Percentiles rank a stretch among this genome's conserved stretches.
Evolutionary conservation across 2,797 vertebrate genomes (phyloP).

Genomic region (Gephyroberyx darwinii): DNA sequence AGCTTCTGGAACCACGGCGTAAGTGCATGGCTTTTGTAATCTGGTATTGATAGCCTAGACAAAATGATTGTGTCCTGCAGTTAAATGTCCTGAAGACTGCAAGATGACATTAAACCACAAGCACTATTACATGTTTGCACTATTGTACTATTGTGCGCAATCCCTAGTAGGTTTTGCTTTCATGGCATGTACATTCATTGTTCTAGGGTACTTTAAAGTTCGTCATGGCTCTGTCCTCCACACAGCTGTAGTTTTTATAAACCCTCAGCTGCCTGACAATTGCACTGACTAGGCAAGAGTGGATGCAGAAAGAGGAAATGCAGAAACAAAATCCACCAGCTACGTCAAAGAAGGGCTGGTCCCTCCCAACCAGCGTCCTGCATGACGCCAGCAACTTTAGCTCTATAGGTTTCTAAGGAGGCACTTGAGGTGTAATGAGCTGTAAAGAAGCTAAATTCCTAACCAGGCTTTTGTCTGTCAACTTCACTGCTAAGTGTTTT

Average conservation of each 20-base stretch:
- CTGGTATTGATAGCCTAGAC: neutral
- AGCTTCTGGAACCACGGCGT: conserved; percentile 1
- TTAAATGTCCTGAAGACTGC: conserved; percentile 1
- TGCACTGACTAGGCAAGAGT: conserved; percentile 20
- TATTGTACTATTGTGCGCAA: neutral
- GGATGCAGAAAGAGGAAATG: conserved; percentile 33
- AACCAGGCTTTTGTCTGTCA: conserved; percentile 3
- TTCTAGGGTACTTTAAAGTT: conserved; percentile 19
- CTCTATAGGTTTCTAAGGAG: conserved; percentile 11
- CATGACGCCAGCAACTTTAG: conserved; percentile 44
- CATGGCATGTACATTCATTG: conserved; percentile 28
- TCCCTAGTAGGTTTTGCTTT: neutral
- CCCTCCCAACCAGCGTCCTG: conserved; percentile 8
- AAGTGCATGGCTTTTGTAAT: neutral
- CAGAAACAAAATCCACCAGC: neutral
- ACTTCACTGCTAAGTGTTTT: conserved; percentile 9
- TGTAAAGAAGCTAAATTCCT: conserved; percentile 18
- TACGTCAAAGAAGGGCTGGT: conserved; percentile 32
- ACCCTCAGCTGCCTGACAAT: conserved; percentile 3
- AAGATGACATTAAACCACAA: conserved; percentile 21
- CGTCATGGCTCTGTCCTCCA: conserved; percentile 32
- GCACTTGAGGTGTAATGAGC: conserved; percentile 10
- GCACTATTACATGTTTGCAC: conserved; percentile 8
- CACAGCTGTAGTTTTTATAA: conserved; percentile 42
- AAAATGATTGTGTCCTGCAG: neutral